Evolutionary conservation across 2,888 invertebrate genomes (phyloP).

Genomic region (Dicyrtoma fusca): DNA sequence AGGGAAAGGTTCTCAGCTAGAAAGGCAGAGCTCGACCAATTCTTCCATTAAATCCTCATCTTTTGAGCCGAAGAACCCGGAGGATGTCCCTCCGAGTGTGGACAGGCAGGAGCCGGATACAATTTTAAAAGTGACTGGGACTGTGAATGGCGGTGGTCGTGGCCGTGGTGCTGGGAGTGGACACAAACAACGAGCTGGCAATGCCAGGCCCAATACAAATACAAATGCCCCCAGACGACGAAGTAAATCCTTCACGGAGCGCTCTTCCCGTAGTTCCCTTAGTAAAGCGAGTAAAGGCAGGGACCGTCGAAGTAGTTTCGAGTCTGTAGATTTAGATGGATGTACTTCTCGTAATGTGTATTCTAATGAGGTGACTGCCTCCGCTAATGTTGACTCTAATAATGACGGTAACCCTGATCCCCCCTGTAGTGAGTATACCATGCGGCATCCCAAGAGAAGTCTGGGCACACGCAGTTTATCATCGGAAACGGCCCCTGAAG

Average conservation of each 20-base stretch:
- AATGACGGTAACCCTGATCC: constrained; percentile 23
- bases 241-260: constrained; percentile 23
- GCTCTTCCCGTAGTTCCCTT: constrained; percentile 1
- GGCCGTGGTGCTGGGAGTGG: too few relatives aligned
- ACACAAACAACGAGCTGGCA: background rate
- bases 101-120: background rate
- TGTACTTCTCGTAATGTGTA: too few relatives aligned
- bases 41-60: constrained; percentile 7
- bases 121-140: background rate
- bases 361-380: constrained; percentile 5
- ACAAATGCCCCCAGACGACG: background rate
- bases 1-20: background rate
- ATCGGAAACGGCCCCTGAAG: constrained; percentile 77
- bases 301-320: constrained; percentile 11
- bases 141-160: too few relatives aligned
- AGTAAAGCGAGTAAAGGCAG: background rate
- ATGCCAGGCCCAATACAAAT: too few relatives aligned
- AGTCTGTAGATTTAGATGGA: constrained; percentile 6
- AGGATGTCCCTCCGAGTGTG: background rate
- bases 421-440: constrained; percentile 54
- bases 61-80: background rate
- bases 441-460: constrained; percentile 56
- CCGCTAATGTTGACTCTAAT: constrained; percentile 45
- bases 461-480: constrained; percentile 56
- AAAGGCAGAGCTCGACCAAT: constrained; percentile 5